These are phyloP conservation scores for Caenorhabditis virilis DNA, from an alignment of 2,888 invertebrate species.

Conservation along the genomic window DNA sequence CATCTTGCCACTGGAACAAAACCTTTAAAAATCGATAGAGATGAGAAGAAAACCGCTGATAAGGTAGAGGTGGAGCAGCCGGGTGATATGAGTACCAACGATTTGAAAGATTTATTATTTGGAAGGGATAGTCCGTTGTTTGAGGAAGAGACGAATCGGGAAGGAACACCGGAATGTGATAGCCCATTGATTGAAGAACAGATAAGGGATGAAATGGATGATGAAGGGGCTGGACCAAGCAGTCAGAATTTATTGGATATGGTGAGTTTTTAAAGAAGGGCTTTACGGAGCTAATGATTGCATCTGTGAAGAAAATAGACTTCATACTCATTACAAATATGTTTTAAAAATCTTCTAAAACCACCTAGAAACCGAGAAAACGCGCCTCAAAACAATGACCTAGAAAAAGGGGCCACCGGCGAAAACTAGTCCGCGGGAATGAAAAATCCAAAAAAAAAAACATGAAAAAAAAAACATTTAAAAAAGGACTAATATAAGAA, in stretches of 20 bases:
- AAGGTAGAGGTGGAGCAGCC: not conserved
- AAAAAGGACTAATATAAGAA: too few relatives aligned
- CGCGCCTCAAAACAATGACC: too few relatives aligned
- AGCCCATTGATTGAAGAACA: constrained; percentile 35
- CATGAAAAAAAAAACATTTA: too few relatives aligned
- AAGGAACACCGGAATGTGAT: constrained; percentile 28
- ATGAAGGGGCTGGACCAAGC: not conserved
- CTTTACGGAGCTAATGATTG: too few relatives aligned
- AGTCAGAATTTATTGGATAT: constrained; percentile 26
- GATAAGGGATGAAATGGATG: not conserved
- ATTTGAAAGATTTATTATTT: constrained; percentile 42
- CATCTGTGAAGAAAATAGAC: too few relatives aligned
- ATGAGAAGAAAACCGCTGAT: constrained; percentile 11
- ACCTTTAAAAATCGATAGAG: constrained; percentile 10
- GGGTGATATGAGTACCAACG: too few relatives aligned
- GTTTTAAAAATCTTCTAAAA: too few relatives aligned
- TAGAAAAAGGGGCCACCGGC: too few relatives aligned
- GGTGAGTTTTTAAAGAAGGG: constrained; percentile 2
- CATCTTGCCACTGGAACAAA: constrained; percentile 45
- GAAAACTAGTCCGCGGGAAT: too few relatives aligned
- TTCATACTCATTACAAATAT: too few relatives aligned
- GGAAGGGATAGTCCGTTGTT: constrained; percentile 46
- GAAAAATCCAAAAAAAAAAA: too few relatives aligned
- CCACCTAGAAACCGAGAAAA: too few relatives aligned
- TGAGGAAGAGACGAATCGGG: constrained; percentile 13